Evolutionary conservation across 2,888 invertebrate genomes (phyloP).

Genomic region (Synanthedon vespiformis): DNA sequence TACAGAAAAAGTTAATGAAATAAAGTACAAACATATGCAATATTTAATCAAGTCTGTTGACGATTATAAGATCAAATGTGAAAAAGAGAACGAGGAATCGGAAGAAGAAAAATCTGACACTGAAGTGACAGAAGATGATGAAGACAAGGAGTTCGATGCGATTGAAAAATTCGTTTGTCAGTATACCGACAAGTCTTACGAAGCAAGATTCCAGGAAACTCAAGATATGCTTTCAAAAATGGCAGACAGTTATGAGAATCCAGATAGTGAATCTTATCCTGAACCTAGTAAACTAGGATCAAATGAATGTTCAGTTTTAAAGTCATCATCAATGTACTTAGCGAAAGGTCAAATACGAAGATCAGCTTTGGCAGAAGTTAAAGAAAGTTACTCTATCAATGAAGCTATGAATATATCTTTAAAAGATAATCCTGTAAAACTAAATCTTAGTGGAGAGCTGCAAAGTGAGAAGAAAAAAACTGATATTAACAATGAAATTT

Average conservation of each 20-base stretch:
- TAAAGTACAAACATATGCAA: slow-evolving; percentile 50
- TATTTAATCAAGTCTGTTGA: slow-evolving; percentile 34
- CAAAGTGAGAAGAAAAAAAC: slow-evolving; percentile 6
- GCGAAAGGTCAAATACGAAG: slow-evolving; percentile 29
- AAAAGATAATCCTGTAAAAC: slow-evolving; percentile 32
- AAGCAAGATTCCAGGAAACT: slow-evolving; percentile 53
- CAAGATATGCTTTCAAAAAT: slow-evolving; percentile 48
- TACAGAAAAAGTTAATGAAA: slow-evolving; percentile 28
- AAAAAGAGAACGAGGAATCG: slow-evolving; percentile 6
- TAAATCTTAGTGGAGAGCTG: slow-evolving; percentile 24
- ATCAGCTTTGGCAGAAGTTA: slow-evolving; percentile 36
- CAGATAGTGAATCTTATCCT: slow-evolving; percentile 12
- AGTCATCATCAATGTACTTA: slow-evolving; percentile 37
- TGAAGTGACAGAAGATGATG: slow-evolving; percentile 11
- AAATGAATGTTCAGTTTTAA: slow-evolving; percentile 28
- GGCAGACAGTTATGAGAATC: slow-evolving; percentile 43
- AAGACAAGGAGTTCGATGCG: slow-evolving; percentile 40
- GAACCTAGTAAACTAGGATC: slow-evolving; percentile 13
- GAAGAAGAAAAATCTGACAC: slow-evolving; percentile 11
- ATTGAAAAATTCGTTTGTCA: slow-evolving; percentile 52
- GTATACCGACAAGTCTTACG: slow-evolving; percentile 52
- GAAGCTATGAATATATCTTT: slow-evolving; percentile 44
- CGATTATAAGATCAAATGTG: slow-evolving; percentile 24
- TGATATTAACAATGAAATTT: slow-evolving; percentile 7
- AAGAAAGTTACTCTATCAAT: slow-evolving; percentile 47